Base-by-base conservation (phyloP, 2,888 invertebrate species). In the Cabera pusaria region DNA sequence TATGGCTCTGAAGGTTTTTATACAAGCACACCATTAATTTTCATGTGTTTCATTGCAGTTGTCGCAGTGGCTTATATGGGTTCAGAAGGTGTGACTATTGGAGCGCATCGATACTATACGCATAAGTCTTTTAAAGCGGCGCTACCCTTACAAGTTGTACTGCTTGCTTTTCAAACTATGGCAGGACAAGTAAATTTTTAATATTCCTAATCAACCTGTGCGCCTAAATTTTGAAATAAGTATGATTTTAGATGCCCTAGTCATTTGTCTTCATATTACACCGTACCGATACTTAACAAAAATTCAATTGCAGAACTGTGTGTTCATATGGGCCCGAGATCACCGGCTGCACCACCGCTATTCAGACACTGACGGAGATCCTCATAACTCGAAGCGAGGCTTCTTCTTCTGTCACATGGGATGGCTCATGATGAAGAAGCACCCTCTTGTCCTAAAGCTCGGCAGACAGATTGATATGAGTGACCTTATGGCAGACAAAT, bases 371-470 rank as follows among this genome's bases (percentile, higher is more conserved):
- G 92, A 94, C 55, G 95, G 91, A 0, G 96, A 96, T 69, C 96
- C 96, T 0, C 95, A 96, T 75, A 95, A 96, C 66, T 90, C 94
- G 0, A 91, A 90, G 24, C 85, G 95, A 23, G 97, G 97, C 0
- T 96, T 97, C 84, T 97, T 96, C 87, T 97, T 96, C 79, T 91
- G 94, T 1, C 97, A 97, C 70, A 91, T 97, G 31, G 97, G 97
- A 3, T 97, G 97, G 97, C 80, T 97, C 8, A 90, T 96, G 91
- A 82, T 85, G 43, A 91, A 90, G 50, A 96, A 96, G 69, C 96
- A 97, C 65, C 96, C 95, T 0, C 90, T 92, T 44, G 94, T 95
- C 17, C 91, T 90, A 12, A 85, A 90, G 40, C 92, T 93, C 51
- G 95, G 92, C 10, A 92, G 55, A 38, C 88, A 83, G 11, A 91